Conservation (phyloP, 37 sponge, comb jelly and placozoan genomes). For the Hexactinellida sp. region DNA sequence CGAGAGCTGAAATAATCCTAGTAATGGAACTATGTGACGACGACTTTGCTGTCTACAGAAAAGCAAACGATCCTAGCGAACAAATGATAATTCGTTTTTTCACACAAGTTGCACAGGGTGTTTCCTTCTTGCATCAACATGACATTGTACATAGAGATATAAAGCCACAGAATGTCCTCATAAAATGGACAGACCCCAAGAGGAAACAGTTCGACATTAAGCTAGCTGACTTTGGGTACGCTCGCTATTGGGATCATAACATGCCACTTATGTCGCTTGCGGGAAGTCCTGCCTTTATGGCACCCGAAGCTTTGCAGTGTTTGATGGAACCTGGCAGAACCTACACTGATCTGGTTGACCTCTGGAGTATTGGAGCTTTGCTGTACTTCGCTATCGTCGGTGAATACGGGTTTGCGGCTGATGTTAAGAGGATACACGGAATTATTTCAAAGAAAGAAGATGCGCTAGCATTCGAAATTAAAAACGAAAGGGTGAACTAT, state of each 20-base stretch:
- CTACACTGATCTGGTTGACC: not conserved
- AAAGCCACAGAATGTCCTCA: not conserved
- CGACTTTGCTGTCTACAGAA: not conserved
- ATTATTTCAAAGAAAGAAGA: not conserved
- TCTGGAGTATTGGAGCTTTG: slow-evolving; percentile 7
- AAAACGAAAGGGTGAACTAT: not conserved
- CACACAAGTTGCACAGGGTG: not conserved
- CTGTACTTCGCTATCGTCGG: not conserved
- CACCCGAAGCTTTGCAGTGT: slow-evolving; percentile 1
- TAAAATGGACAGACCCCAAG: slow-evolving; percentile 7
- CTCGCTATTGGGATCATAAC: not conserved
- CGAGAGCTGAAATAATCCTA: not conserved
- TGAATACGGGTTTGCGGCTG: slow-evolving; percentile 1
- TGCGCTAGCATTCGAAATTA: not conserved
- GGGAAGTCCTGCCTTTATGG: slow-evolving; percentile 2
- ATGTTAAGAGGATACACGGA: not conserved
- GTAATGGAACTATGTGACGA: slow-evolving; percentile 12
- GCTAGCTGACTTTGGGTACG: not conserved
- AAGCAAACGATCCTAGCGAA: not conserved
- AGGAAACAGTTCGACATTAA: not conserved
- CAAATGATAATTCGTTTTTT: not conserved
- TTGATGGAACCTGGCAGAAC: not conserved
- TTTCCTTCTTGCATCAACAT: not conserved
- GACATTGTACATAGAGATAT: slow-evolving; percentile 6
- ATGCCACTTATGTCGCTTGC: not conserved